Evolutionary conservation across 30 jellyfish, hydroid and myxozoan genomes (phyloP), one percentile per base, ranked within the genome.

Genomic region (Phacellophora camtschatica): DNA sequence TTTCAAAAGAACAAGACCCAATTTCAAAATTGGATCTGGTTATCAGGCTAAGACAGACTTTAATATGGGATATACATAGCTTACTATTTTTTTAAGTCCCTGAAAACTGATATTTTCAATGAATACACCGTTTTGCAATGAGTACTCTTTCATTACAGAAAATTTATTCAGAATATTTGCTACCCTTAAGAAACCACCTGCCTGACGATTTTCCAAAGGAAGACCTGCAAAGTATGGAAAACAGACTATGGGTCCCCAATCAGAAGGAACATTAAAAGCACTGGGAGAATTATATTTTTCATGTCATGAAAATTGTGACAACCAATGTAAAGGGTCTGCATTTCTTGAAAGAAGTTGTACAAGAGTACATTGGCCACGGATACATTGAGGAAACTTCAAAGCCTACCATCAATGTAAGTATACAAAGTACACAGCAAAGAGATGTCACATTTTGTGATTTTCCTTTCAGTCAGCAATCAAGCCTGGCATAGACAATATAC

Each of bases 321-420:
- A 30, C 53, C 13, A 23, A 61, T 30, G 74, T 61, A 5, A 61
- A 30, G 49, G 6, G 74, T 61, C 51, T 61, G 74, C 49, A 30
- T 4, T 61, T 61, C 74, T 61, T 61, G 74, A 61, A 61, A 25
- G 74, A 61, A 61, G 74, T 61, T 30, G 9, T 50, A 61, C 74
- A 46, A 61, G 12, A 61, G 74, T 61, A 25, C 74, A 61, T 61
- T 61, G 1, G 51, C 49, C 74, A 61, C 74, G 30, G 13, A 61
- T 61, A 20, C 74, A 61, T 61, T 30, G 74, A 61, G 74, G 74
- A 61, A 61, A 61, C 74, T 61, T 5, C 74, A 61, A 61, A 61
- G 30, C 74, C 54, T 61, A 61, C 74, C 74, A 23, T 61, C 74
- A 61, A 61, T 61, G 74, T 61, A 23, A 61, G 74, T 61, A 61